A percentile compares a stretch with the other conserved stretches of the same genome.
phyloP scores from a whole-genome alignment of 2,888 invertebrate species.

The Sialis fuliginosa region DNA sequence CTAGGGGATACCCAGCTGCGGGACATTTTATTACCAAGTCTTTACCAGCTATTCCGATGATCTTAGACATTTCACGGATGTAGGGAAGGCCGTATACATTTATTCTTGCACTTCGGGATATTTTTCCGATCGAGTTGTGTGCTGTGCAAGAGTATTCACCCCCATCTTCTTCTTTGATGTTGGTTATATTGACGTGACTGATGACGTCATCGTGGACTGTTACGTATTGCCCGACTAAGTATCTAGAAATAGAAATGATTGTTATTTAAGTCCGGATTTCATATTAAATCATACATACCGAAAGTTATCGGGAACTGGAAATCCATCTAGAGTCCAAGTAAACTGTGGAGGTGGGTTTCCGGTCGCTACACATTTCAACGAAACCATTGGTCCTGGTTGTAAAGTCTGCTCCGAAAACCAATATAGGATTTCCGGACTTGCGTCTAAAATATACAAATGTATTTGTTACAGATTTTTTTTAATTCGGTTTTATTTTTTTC shows the following conservation, averaged over 20 bases:
- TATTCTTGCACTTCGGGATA: conserved; percentile 66
- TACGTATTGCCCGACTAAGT: conserved; percentile 81
- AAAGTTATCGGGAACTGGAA: conserved; percentile 59
- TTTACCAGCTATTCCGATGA: conserved; percentile 70
- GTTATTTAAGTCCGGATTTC: background rate
- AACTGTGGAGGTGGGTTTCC: conserved; percentile 89
- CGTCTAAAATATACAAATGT: conserved; percentile 38
- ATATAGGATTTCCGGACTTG: conserved; percentile 75
- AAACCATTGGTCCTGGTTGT: conserved; percentile 80
- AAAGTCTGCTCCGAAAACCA: conserved; percentile 86
- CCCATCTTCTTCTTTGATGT: conserved; percentile 75
- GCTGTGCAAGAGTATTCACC: conserved; percentile 79
- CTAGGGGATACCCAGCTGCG: conserved; percentile 77
- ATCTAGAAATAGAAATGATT: conserved; percentile 29
- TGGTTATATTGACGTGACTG: conserved; percentile 79
- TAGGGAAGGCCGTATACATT: conserved; percentile 78
- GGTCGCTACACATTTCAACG: conserved; percentile 84
- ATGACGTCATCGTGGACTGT: conserved; percentile 85
- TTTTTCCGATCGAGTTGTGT: conserved; percentile 63
- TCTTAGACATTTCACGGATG: conserved; percentile 75
- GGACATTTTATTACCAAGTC: conserved; percentile 77
- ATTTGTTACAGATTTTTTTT: background rate
- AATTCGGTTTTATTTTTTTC: too few relatives aligned
- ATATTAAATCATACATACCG: conserved; percentile 25
- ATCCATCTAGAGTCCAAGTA: conserved; percentile 79